These are phyloP conservation scores for Chelonia mydas DNA, from an alignment of 2,797 vertebrate species.

Conservation along the genomic window DNA sequence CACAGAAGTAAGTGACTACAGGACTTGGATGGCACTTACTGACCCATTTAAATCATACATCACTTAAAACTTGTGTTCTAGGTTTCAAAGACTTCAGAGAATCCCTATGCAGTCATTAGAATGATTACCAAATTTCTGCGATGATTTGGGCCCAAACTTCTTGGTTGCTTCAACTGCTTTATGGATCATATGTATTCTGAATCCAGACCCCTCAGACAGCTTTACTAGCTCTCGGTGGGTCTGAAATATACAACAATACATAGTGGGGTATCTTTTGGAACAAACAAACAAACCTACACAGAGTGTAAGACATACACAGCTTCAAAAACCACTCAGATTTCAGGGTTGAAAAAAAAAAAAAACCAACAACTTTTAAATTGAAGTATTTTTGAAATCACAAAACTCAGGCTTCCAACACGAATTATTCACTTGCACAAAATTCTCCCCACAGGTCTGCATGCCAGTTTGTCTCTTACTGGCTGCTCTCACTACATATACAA, in stretches of 20 bases:
- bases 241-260: constrained; percentile 74
- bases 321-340: neutral
- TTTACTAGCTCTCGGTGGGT: constrained; percentile 94
- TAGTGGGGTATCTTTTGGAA: neutral
- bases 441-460: neutral
- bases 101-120: neutral
- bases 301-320: neutral
- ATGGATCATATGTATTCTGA: constrained; percentile 95
- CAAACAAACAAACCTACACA: neutral
- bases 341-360: neutral
- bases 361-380: neutral
- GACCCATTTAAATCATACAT: neutral
- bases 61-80: neutral
- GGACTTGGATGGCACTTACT: neutral
- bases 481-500: neutral
- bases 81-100: neutral
- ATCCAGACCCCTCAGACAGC: constrained; percentile 91
- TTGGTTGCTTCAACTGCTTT: constrained; percentile 92
- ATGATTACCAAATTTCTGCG: constrained; percentile 92
- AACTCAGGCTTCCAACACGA: fast-evolving
- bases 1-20: neutral
- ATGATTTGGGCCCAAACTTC: constrained; percentile 92
- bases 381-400: neutral
- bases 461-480: fast-evolving
- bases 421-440: neutral